Conservation (phyloP, 2,113 vertebrate genomes). For the Aldabrachelys gigantea region DNA sequence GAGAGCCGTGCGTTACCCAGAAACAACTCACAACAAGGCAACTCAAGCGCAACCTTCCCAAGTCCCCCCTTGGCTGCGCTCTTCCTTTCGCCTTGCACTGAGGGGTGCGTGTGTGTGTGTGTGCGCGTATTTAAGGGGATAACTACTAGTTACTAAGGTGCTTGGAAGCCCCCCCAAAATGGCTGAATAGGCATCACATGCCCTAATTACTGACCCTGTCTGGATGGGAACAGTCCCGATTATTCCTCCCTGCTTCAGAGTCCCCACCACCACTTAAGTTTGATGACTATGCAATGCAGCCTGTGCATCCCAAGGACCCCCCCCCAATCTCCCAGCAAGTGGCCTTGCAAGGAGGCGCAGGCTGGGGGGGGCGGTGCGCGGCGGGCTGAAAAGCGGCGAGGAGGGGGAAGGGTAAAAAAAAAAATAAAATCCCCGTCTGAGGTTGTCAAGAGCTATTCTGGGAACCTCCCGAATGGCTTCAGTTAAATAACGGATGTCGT, state of each 20-base stretch:
- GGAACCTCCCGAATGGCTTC: conserved; percentile 69
- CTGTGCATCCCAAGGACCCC: conserved; percentile 32
- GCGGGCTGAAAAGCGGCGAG: background rate
- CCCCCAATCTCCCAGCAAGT: background rate
- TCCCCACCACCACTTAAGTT: conserved; percentile 73
- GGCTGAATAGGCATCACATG: conserved; percentile 22
- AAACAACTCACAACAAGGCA: conserved; percentile 66
- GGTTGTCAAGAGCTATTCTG: conserved; percentile 71
- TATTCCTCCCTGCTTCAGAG: background rate
- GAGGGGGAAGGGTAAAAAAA: background rate
- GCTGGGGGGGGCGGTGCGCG: background rate
- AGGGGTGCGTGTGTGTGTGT: background rate
- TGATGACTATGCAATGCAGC: conserved; percentile 79
- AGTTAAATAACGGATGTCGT: conserved; percentile 78
- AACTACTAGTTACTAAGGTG: background rate
- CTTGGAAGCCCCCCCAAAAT: conserved; percentile 27
- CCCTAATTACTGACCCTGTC: conserved; percentile 31
- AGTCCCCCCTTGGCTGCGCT: conserved; percentile 52
- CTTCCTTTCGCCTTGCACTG: background rate
- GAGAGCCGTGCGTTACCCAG: conserved; percentile 19
- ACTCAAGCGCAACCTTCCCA: conserved; percentile 70
- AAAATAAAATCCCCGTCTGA: conserved; percentile 43
- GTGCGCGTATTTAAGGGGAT: background rate
- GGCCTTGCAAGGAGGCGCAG: background rate
- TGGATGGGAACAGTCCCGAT: conserved; percentile 1